Evolutionary conservation across 2,797 vertebrate species (phyloP).

Genomic region (Rhinogobio ventralis): DNA sequence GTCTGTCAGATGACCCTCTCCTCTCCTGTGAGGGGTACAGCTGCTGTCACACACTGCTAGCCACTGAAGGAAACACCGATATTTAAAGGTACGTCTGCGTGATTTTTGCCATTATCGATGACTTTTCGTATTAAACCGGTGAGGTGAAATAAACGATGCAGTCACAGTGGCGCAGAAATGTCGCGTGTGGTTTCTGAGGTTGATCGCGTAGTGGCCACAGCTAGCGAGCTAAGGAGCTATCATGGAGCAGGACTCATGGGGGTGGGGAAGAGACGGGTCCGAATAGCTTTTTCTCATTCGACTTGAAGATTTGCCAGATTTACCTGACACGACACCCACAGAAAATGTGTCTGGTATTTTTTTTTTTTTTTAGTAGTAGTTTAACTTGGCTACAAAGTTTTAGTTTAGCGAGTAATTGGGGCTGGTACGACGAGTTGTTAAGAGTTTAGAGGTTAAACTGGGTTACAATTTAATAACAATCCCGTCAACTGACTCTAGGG

Average conservation of each 20-base stretch:
- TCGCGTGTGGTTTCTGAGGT: not conserved
- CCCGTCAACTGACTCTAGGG: too few relatives aligned
- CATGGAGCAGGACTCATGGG: conserved; percentile 10
- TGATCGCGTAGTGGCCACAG: not conserved
- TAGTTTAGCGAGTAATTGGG: not conserved
- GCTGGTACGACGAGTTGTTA: not conserved
- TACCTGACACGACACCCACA: not conserved
- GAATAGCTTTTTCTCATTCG: not conserved
- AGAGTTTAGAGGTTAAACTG: not conserved
- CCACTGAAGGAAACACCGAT: not conserved
- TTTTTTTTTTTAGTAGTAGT: not conserved
- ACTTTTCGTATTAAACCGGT: not conserved
- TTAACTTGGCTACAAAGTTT: not conserved
- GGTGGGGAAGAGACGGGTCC: not conserved
- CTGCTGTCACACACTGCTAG: conserved; percentile 8
- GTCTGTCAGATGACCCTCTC: not conserved
- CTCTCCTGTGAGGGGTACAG: not conserved
- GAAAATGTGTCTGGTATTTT: not conserved
- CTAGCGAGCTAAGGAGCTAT: conserved; percentile 28
- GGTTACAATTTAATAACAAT: not conserved
- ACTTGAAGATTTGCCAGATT: not conserved
- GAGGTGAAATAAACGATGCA: not conserved
- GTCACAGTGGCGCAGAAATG: not conserved
- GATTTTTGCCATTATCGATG: not conserved
- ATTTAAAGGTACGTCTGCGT: not conserved